These are phyloP conservation scores for Menura novaehollandiae DNA, from an alignment of 2,113 vertebrate genomes.

Conservation along the genomic window DNA sequence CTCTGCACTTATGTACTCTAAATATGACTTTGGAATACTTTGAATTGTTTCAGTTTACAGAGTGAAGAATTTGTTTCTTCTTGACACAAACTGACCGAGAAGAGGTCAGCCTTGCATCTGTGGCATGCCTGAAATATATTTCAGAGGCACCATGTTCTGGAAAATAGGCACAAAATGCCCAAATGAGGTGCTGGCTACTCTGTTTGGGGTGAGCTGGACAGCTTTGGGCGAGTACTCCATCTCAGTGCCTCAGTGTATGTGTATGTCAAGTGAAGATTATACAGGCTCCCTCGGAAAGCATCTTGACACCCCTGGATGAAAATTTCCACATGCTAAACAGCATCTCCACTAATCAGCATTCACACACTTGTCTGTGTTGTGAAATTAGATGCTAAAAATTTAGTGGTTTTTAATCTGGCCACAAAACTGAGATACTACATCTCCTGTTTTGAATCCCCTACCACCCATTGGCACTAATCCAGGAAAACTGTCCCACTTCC, in stretches of 20 bases:
- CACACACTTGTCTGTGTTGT: fast-evolving
- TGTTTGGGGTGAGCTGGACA: not conserved
- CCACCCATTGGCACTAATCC: not conserved
- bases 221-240: not conserved
- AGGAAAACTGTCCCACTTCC: not conserved
- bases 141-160: not conserved
- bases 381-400: not conserved
- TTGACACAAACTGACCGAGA: not conserved
- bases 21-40: not conserved
- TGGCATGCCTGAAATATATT: not conserved
- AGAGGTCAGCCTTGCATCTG: not conserved
- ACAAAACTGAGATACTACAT: not conserved
- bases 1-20: not conserved
- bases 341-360: not conserved
- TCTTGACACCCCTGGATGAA: not conserved
- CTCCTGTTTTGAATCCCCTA: not conserved
- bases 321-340: not conserved
- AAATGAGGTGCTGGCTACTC: not conserved
- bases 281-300: not conserved
- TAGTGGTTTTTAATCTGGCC: not conserved
- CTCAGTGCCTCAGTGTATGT: not conserved
- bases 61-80: not conserved
- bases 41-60: not conserved
- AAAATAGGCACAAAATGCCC: not conserved
- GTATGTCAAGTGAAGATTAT: not conserved